phyloP scores from a whole-genome alignment of 2,888 invertebrate species.

The Eudasyphora cyanicolor region DNA sequence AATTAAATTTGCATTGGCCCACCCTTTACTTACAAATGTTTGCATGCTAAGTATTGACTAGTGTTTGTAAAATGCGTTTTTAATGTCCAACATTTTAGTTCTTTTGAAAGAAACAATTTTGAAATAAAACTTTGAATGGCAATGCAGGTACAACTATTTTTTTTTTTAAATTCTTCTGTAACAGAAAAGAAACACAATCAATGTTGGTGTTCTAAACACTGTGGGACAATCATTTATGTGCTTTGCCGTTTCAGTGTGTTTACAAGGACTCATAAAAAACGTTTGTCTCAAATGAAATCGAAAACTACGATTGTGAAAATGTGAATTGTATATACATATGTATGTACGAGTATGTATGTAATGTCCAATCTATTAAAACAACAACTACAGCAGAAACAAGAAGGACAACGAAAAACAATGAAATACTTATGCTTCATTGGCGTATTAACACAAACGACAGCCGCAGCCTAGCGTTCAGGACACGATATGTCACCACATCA shows the following conservation, averaged over 20 bases:
- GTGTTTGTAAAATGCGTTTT: no score
- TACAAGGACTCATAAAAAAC: constrained; percentile 27
- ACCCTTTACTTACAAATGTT: no score
- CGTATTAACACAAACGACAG: constrained; percentile 48
- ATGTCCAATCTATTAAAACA: constrained; percentile 54
- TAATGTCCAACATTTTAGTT: no score
- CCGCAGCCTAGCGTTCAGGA: not conserved
- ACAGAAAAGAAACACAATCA: no score
- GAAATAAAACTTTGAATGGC: no score
- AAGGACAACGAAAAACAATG: constrained; percentile 53
- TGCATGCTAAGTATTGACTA: no score
- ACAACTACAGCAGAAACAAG: constrained; percentile 49
- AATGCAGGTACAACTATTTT: no score
- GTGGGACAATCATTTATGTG: not conserved
- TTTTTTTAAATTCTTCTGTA: no score
- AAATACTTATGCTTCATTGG: constrained; percentile 63
- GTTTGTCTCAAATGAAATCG: constrained; percentile 55
- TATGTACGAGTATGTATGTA: not conserved
- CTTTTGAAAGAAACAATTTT: no score
- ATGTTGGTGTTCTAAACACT: constrained; percentile 9
- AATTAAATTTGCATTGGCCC: no score
- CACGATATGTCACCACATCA: constrained; percentile 11
- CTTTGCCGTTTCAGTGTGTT: constrained; percentile 3
- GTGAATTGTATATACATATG: not conserved
- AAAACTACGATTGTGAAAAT: constrained; percentile 45